phyloP scores from a whole-genome alignment of 2,113 vertebrate genomes.

The Henicopernis longicauda region DNA sequence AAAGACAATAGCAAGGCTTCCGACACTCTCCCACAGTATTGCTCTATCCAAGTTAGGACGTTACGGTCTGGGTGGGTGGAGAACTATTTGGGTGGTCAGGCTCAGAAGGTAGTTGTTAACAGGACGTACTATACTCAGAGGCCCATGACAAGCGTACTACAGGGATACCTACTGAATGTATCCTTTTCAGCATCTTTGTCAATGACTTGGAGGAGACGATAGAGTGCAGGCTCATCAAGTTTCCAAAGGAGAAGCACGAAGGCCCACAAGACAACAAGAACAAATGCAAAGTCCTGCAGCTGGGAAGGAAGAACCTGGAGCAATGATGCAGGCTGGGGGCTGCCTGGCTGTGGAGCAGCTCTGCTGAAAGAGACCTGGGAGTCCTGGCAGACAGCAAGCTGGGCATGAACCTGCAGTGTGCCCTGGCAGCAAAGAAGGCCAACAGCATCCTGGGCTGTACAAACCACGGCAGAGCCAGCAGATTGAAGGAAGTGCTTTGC shows the following conservation, averaged over 20 bases:
- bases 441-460: neutral
- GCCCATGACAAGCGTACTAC: no score
- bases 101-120: neutral
- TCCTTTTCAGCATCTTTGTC: neutral
- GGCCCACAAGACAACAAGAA: neutral
- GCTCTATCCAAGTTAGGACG: neutral
- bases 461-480: rapidly evolving
- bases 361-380: neutral
- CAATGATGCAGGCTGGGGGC: neutral
- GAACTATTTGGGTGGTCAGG: neutral
- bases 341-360: neutral
- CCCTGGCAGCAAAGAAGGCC: neutral
- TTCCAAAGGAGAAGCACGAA: neutral
- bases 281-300: neutral
- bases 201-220: neutral
- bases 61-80: neutral
- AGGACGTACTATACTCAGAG: rapidly evolving
- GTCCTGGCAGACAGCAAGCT: neutral
- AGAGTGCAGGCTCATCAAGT: neutral
- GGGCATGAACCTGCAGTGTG: neutral
- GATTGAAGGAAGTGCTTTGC: neutral
- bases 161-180: no score
- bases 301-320: neutral
- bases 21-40: neutral
- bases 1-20: neutral